Conservation (phyloP, 2,113 vertebrate genomes). For the Pseudonaja textilis region DNA sequence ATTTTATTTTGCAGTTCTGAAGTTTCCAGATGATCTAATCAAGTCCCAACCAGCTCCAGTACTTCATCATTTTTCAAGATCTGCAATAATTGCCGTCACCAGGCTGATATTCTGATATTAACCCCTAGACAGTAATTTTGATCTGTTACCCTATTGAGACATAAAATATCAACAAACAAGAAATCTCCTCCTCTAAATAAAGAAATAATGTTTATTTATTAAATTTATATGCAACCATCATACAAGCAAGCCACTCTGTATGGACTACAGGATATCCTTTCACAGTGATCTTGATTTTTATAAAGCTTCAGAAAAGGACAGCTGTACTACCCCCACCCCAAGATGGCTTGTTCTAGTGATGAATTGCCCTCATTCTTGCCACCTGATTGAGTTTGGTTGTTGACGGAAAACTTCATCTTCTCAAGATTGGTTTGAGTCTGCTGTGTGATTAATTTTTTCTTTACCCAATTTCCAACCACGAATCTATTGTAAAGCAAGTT, state of each 20-base stretch:
- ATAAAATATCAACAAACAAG: neutral
- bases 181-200: neutral
- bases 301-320: neutral
- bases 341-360: conserved; percentile 3
- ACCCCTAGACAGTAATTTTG: neutral
- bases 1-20: neutral
- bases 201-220: neutral
- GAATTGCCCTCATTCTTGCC: conserved; percentile 25
- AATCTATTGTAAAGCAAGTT: conserved; percentile 24
- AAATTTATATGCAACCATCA: neutral
- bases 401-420: conserved; percentile 10
- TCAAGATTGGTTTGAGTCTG: conserved; percentile 14
- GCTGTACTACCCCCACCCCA: neutral
- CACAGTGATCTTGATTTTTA: neutral
- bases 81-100: neutral
- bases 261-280: neutral
- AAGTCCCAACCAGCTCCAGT: neutral
- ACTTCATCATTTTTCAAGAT: neutral
- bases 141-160: neutral
- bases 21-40: neutral
- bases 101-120: neutral
- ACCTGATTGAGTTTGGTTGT: conserved; percentile 24
- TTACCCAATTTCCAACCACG: neutral
- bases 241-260: neutral
- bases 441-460: neutral